Evolutionary conservation across 2,888 invertebrate species (phyloP).

Genomic region (Orthonevra nobilis): DNA sequence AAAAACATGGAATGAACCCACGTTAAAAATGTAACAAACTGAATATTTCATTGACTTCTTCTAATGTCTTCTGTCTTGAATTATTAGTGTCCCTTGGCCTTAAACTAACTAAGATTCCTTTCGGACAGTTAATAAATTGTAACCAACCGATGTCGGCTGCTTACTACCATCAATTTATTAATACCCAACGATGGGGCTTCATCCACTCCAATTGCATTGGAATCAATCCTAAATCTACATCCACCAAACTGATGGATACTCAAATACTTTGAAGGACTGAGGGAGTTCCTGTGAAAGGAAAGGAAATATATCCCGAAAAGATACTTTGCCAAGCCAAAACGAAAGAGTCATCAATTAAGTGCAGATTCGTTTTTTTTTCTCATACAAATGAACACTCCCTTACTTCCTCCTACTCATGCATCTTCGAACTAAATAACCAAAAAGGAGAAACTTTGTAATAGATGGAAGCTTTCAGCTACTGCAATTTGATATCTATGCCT

Average conservation of each 20-base stretch:
- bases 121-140: no score
- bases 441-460: conserved; percentile 32
- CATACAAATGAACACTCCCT: background rate
- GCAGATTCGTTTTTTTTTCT: conserved; percentile 44
- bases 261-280: conserved; percentile 8
- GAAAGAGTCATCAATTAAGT: conserved; percentile 58
- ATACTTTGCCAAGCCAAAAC: conserved; percentile 20
- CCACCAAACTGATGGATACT: conserved; percentile 22
- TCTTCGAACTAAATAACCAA: background rate
- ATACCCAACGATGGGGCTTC: no score
- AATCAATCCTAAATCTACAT: conserved; percentile 5
- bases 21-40: no score
- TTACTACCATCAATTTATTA: conserved; percentile 17
- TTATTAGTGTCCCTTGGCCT: no score
- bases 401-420: conserved; percentile 10
- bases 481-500: conserved; percentile 51
- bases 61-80: no score
- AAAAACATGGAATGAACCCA: no score
- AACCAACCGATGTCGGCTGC: background rate
- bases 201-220: no score
- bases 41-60: no score
- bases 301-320: conserved; percentile 28
- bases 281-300: conserved; percentile 28
- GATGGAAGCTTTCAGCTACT: conserved; percentile 55
- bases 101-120: no score